Evolutionary conservation across 2,113 vertebrate species (phyloP).

Genomic region (Tringa solitaria): DNA sequence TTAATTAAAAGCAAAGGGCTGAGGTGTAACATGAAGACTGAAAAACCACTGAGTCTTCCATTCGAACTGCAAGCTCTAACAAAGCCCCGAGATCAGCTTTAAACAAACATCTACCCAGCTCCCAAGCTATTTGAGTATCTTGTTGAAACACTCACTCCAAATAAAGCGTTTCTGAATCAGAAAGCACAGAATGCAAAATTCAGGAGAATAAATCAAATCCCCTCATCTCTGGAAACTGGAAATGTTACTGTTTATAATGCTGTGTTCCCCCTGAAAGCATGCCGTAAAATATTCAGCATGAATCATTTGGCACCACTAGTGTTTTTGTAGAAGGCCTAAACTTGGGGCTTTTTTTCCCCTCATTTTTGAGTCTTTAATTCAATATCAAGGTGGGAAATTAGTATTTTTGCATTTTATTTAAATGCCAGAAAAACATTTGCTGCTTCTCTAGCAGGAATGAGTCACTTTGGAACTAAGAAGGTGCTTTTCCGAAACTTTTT

Average conservation of each 20-base stretch:
- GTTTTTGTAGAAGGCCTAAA: slow-evolving; percentile 3
- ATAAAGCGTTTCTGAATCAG: not conserved
- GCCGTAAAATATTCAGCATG: not conserved
- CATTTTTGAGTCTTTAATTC: not conserved
- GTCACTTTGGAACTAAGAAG: not conserved
- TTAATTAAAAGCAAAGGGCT: not conserved
- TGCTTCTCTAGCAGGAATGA: not conserved
- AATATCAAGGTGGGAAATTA: not conserved
- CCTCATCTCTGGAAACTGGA: not conserved
- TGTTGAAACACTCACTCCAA: not conserved
- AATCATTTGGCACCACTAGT: not conserved
- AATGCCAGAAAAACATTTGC: slow-evolving; percentile 30
- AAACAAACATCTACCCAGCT: not conserved
- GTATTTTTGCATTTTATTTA: slow-evolving; percentile 16
- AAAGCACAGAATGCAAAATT: not conserved
- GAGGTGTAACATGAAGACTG: not conserved
- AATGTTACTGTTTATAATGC: not conserved
- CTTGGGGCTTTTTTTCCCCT: not conserved
- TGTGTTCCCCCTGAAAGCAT: not conserved
- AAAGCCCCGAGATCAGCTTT: not conserved
- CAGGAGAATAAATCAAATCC: not conserved
- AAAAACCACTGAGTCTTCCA: not conserved
- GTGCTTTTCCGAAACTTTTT: not conserved
- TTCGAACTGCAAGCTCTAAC: not conserved
- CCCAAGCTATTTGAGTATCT: not conserved